Conservation (phyloP, 1,140 invertebrate species). For the Drosophila ananassae region DNA sequence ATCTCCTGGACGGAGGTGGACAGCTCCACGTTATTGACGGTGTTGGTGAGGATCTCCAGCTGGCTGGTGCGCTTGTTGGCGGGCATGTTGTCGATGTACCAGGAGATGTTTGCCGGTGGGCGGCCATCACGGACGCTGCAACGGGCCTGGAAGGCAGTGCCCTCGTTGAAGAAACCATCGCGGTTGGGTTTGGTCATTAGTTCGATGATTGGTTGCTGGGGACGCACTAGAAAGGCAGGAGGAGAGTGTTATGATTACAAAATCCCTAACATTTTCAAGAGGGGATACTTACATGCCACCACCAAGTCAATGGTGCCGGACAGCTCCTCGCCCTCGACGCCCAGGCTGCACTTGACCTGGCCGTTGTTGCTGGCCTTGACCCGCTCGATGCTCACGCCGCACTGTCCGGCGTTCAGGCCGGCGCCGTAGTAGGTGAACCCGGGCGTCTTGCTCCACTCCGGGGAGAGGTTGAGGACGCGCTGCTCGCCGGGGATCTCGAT, state of each 20-base stretch:
- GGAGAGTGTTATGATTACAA: background rate
- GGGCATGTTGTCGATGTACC: constrained; percentile 87
- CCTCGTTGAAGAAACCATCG: constrained; percentile 85
- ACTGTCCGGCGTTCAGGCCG: constrained; percentile 87
- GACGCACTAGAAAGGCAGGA: constrained; percentile 85
- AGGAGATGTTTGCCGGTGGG: constrained; percentile 89
- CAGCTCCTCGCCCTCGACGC: constrained; percentile 84
- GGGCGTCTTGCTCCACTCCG: constrained; percentile 75
- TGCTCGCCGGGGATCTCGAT: constrained; percentile 85
- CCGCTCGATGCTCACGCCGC: constrained; percentile 87
- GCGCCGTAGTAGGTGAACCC: constrained; percentile 85
- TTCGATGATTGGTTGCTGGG: constrained; percentile 86
- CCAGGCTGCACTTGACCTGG: constrained; percentile 87
- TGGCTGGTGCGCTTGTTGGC: constrained; percentile 86
- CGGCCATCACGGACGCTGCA: constrained; percentile 88
- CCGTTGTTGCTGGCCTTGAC: constrained; percentile 88
- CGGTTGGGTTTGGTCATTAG: constrained; percentile 84
- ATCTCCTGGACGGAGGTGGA: constrained; percentile 87
- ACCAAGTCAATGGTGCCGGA: constrained; percentile 87
- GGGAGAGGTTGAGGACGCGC: constrained; percentile 73
- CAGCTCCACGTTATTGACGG: constrained; percentile 83
- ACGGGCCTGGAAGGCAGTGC: constrained; percentile 86
- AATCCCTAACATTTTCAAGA: background rate
- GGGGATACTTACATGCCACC: constrained; percentile 88
- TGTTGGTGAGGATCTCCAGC: constrained; percentile 84